phyloP scores from a whole-genome alignment of 2,888 invertebrate genomes.

The Dolomedes plantarius region DNA sequence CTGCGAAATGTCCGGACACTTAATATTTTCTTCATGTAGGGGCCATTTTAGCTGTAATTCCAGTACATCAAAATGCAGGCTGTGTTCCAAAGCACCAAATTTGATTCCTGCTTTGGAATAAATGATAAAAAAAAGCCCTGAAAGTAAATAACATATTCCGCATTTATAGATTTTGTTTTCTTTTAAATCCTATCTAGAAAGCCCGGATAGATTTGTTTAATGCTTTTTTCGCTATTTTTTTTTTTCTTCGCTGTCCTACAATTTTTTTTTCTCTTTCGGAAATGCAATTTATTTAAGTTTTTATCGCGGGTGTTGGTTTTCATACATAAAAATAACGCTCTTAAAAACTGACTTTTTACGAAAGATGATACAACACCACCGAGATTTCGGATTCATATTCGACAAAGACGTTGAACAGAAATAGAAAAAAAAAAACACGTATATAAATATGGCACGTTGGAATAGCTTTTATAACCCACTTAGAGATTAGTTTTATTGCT shows the following conservation, averaged over 20 bases:
- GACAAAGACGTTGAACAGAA: background rate
- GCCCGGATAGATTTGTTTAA: constrained; percentile 33
- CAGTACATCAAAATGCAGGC: constrained; percentile 29
- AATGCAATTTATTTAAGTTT: constrained; percentile 58
- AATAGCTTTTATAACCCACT: too few species aligned
- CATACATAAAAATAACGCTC: constrained; percentile 51
- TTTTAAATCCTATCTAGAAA: constrained; percentile 47
- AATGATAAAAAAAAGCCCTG: constrained; percentile 10
- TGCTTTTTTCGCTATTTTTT: background rate
- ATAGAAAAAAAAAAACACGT: too few species aligned
- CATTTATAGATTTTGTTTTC: constrained; percentile 51
- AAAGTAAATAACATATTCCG: constrained; percentile 20
- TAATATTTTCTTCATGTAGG: too few species aligned
- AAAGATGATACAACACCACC: constrained; percentile 19
- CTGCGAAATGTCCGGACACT: too few species aligned
- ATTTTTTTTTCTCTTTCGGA: constrained; percentile 40
- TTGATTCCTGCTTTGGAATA: constrained; percentile 15
- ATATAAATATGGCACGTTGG: too few species aligned
- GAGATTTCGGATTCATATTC: constrained; percentile 53
- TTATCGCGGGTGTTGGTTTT: constrained; percentile 37
- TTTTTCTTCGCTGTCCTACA: too few species aligned
- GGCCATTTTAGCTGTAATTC: background rate
- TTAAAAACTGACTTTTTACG: constrained; percentile 28
- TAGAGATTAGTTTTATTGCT: too few species aligned
- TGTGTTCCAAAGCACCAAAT: constrained; percentile 45